Percentiles rank a stretch among this genome's conserved stretches.
phyloP scores from a whole-genome alignment of 2,113 vertebrate genomes.

The Mesembrinibis cayennensis region DNA sequence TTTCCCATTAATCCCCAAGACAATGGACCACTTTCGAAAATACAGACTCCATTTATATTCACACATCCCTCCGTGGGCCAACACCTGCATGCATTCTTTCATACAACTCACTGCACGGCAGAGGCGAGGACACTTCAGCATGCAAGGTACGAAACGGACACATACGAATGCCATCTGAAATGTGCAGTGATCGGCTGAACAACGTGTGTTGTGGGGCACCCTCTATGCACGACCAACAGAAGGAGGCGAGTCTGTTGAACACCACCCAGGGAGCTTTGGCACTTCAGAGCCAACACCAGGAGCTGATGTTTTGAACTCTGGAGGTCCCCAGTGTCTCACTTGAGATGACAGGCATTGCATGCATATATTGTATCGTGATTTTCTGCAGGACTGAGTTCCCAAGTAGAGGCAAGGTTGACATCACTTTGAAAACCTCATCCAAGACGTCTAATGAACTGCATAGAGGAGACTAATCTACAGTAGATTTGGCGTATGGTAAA shows the following conservation, averaged over 20 bases:
- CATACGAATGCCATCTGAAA: neutral
- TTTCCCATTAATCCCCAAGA: constrained; percentile 49
- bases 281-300: neutral
- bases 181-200: neutral
- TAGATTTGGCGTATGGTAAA: neutral
- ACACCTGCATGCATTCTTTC: neutral
- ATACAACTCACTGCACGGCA: neutral
- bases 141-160: fast-evolving
- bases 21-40: constrained; percentile 30
- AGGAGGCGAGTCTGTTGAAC: neutral
- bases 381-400: neutral
- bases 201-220: fast-evolving
- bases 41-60: neutral
- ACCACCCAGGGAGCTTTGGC: neutral
- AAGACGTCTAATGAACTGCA: neutral
- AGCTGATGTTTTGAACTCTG: neutral
- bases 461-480: neutral
- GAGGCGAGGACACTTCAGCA: neutral
- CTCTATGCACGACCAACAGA: neutral
- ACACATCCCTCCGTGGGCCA: neutral
- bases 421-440: constrained; percentile 3
- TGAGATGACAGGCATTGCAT: neutral
- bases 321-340: neutral
- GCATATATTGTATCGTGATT: neutral
- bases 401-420: neutral